Base-by-base conservation (phyloP, 1,140 invertebrate genomes). In the Anastrepha obliqua region DNA sequence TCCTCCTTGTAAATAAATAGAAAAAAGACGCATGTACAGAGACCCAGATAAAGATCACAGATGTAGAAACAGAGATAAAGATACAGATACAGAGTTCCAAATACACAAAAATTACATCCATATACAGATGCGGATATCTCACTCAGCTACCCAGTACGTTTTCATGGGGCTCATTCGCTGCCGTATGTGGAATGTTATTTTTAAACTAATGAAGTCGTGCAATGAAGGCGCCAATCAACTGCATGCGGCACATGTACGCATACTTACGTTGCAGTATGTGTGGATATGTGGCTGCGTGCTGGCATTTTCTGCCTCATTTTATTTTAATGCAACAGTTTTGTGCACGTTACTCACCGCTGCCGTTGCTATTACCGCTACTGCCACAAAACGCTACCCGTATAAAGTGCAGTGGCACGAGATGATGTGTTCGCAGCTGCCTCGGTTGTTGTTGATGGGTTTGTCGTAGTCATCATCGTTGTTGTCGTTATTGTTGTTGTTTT, bases 331-430 rank as follows among this genome's bases (percentile, higher is more conserved):
- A 55, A 81, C 74, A 81, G 74, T 81, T 81, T 81, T 81, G 74
- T 81, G 74, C 74, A 55, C 47, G 51, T 20, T 17, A 58, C 47
- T 20, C 11, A 55, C 42, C 70, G 70, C 70, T 44, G 6, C 39
- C 2, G 67, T 39, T 44, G 15, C 67, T 44, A 39, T 13, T 51
- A 42, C 17, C 17, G 47, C 7, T 47, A 15, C 11, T 81, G 74
- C 74, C 20, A 81, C 74, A 55, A 55, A 7, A 20, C 44, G n/a
- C n/a, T 81, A 13, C n/a, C 9, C 7, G 15, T 55, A 55, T 13
- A 81, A 81, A 81, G 74, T 81, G 74, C 74, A 55, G 74, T 81
- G 74, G 74, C 74, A 81, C 74, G 74, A 81, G 74, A 81, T 81
- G 74, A 81, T 55, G 74, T 55, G 47, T 58, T 17, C 42, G 47